phyloP scores from a whole-genome alignment of 1,140 invertebrate species.

The Drosophila pseudoobscura region DNA sequence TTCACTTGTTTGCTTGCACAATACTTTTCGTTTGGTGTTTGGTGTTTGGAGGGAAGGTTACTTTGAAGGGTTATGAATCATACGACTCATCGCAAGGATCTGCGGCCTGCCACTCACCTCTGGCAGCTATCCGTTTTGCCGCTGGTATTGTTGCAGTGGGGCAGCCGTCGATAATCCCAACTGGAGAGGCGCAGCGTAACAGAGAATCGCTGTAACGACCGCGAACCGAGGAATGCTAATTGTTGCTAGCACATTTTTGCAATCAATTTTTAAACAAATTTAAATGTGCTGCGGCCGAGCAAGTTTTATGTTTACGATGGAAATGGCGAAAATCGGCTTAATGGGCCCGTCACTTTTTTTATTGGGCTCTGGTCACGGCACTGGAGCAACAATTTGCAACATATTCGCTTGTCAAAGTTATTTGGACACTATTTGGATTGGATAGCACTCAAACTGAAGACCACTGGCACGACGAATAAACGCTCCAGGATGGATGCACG shows the following conservation, averaged over 20 bases:
- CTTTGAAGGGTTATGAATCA: conserved; percentile 20
- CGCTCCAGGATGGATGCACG: conserved; percentile 28
- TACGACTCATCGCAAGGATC: conserved; percentile 11
- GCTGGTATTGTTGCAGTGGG: conserved; percentile 64
- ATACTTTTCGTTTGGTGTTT: conserved; percentile 5
- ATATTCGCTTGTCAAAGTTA: conserved; percentile 13
- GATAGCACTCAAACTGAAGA: not conserved
- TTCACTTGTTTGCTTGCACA: conserved; percentile 52
- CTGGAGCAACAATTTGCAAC: conserved; percentile 8
- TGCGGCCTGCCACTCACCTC: conserved; percentile 55
- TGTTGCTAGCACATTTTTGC: conserved; percentile 59
- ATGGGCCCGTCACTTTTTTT: conserved; percentile 30
- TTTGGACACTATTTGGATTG: not conserved
- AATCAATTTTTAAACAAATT: conserved; percentile 36
- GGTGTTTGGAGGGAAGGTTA: conserved; percentile 23
- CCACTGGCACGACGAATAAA: conserved; percentile 36
- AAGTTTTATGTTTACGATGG: conserved; percentile 52
- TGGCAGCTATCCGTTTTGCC: conserved; percentile 80
- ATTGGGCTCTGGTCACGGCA: conserved; percentile 28
- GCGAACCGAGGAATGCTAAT: conserved; percentile 43
- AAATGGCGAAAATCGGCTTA: conserved; percentile 30
- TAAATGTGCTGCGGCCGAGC: conserved; percentile 45
- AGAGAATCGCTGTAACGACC: conserved; percentile 24
- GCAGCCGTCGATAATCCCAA: conserved; percentile 65
- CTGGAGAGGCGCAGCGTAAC: conserved; percentile 29